A percentile compares a stretch with the other conserved stretches of the same genome.
phyloP scores from a whole-genome alignment of 2,888 invertebrate species.

The Eristalis tenax region DNA sequence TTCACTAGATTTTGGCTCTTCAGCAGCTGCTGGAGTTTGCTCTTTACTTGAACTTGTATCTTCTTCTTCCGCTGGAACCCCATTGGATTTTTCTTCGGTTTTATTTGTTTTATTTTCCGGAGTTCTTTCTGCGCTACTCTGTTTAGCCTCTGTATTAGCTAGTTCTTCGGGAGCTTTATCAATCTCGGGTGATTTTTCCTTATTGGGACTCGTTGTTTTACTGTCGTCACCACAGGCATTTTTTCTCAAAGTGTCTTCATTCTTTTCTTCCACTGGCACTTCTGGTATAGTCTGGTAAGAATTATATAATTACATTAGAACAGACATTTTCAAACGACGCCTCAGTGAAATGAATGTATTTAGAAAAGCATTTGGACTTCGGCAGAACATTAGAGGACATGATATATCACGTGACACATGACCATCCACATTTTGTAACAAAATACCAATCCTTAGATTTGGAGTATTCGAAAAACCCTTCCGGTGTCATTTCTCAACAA shows the following conservation, averaged over 20 bases:
- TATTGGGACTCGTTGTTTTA: neutral
- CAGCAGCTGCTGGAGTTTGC: neutral
- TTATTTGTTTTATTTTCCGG: conserved; percentile 22
- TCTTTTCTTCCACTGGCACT: conserved; percentile 46
- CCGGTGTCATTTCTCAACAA: no score
- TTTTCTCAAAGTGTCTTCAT: conserved; percentile 7
- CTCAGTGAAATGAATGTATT: no score
- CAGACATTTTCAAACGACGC: neutral
- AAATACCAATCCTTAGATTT: no score
- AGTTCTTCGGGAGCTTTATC: conserved; percentile 5
- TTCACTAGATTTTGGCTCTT: conserved; percentile 14
- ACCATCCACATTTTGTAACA: no score
- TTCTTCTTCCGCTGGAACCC: conserved; percentile 37
- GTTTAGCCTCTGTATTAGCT: neutral
- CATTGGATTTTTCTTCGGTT: conserved; percentile 73
- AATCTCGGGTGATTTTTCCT: neutral
- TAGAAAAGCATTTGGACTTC: no score
- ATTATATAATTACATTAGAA: neutral
- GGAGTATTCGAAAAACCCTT: no score
- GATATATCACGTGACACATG: no score
- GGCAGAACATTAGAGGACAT: no score
- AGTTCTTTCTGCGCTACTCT: conserved; percentile 17
- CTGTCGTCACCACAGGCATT: conserved; percentile 1
- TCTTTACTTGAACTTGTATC: conserved; percentile 14
- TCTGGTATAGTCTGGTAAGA: conserved; percentile 42